Base-by-base conservation (phyloP, 2,113 vertebrate species). In the Corythoichthys haematopterus region DNA sequence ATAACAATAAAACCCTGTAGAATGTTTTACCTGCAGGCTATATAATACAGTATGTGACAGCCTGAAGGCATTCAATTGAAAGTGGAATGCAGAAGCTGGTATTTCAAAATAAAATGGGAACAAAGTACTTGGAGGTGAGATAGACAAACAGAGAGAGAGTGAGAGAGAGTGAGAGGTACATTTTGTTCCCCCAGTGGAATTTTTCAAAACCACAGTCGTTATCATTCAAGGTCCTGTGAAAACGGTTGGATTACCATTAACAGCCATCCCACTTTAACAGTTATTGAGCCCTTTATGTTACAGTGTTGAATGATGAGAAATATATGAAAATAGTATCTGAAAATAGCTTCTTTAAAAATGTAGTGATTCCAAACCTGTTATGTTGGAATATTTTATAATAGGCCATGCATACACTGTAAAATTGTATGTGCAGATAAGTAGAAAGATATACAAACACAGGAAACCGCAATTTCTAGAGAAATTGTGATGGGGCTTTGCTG, bases 261-360 rank as follows among this genome's bases (percentile, higher is more conserved):
- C 6, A 35, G 46, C 57, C 61, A 47, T 66, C 64, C 65, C 60
- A 67, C 79, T 72, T 38, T 71, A 45, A 52, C 14, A 47, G 53
- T 9, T 10, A 50, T 45, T 50, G 7, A 45, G n/a, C 62, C 74
- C 40, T 68, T 15, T 20, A 77, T 75, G 81, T 86, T 69, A 77
- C 66, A 14, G 43, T 66, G 71, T 65, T 64, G 70, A 64, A 73
- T 80, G 66, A 71, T 7, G 47, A 45, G 51, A 73, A 76, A 77
- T 66, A 82, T 70, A 71, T 68, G 36, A 67, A 8, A 74, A 37
- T 45, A 15, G 48, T 52, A 70, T 65, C 38, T 40, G 38, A 16
- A 83, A 81, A 83, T 56, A 12, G 55, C 68, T 75, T 37, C 40
- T 78, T 86, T 85, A 82, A 69, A 73, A 74, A 83, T 59, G 53